These are phyloP conservation scores for Drosophila austrosaltans DNA, from an alignment of 2,888 invertebrate species.

Conservation along the genomic window DNA sequence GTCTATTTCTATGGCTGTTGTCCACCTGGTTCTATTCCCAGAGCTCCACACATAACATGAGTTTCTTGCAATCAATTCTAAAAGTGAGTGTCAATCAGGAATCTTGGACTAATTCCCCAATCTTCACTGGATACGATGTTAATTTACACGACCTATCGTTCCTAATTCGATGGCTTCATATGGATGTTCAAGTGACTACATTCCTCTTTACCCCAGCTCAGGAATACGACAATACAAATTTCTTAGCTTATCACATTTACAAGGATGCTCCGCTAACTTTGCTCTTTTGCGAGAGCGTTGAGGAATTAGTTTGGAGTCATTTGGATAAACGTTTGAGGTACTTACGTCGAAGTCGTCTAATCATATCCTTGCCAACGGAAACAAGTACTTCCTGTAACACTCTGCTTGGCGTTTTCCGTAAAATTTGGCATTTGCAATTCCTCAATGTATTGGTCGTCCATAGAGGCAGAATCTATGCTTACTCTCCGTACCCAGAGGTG, in stretches of 20 bases:
- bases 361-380: slow-evolving; percentile 42
- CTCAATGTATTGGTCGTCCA: slow-evolving; percentile 55
- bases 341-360: slow-evolving; percentile 47
- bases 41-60: slow-evolving; percentile 43
- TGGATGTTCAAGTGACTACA: slow-evolving; percentile 39
- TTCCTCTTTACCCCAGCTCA: slow-evolving; percentile 7
- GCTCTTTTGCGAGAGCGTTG: slow-evolving; percentile 51
- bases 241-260: slow-evolving; percentile 16
- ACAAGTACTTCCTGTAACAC: slow-evolving; percentile 11
- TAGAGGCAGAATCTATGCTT: slow-evolving; percentile 47
- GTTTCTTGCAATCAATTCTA: slow-evolving; percentile 41
- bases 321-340: slow-evolving; percentile 54
- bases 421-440: slow-evolving; percentile 68
- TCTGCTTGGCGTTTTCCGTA: slow-evolving; percentile 43
- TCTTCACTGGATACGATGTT: slow-evolving; percentile 49
- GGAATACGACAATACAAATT: not conserved
- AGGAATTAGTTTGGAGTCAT: slow-evolving; percentile 60
- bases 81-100: slow-evolving; percentile 28
- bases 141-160: slow-evolving; percentile 17
- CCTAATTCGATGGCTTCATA: slow-evolving; percentile 56
- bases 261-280: slow-evolving; percentile 46
- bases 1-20: slow-evolving; percentile 34
- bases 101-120: slow-evolving; percentile 55
- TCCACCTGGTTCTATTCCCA: not conserved
- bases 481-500: slow-evolving; percentile 62